Conservation (phyloP, 2,888 invertebrate genomes). For the Amblyjoppa proteus region DNA sequence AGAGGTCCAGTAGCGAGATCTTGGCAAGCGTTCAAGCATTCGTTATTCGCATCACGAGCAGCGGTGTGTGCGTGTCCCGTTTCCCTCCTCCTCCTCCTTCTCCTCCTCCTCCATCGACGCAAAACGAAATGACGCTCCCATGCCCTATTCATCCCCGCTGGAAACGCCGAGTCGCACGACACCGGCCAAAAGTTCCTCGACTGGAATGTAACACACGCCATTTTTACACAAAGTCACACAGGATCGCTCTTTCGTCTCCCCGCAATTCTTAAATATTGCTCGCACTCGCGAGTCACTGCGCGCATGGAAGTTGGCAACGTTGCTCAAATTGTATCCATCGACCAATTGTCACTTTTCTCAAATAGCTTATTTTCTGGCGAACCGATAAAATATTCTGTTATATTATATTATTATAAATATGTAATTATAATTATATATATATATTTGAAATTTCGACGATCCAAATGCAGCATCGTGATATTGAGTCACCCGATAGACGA, state of each 20-base stretch:
- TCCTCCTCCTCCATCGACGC: neutral
- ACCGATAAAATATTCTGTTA: too few species aligned
- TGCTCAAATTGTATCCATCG: too few species aligned
- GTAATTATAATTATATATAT: too few species aligned
- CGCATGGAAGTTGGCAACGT: too few species aligned
- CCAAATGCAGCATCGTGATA: neutral
- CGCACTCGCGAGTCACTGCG: neutral
- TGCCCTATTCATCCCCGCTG: neutral
- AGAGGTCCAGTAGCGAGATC: constrained; percentile 71
- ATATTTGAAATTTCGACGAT: too few species aligned
- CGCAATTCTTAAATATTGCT: neutral
- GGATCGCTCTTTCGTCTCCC: neutral
- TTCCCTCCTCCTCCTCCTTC: constrained; percentile 4
- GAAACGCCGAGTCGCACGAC: neutral
- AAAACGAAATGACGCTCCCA: neutral
- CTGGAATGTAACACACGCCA: too few species aligned
- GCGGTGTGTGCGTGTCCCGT: neutral
- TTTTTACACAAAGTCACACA: neutral
- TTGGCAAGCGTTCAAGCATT: constrained; percentile 80
- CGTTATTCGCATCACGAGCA: constrained; percentile 72
- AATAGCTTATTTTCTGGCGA: too few species aligned
- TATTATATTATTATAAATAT: too few species aligned
- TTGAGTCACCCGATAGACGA: constrained; percentile 28
- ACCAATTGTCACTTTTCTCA: too few species aligned
- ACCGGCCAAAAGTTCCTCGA: too few species aligned